Percentiles rank a stretch among this genome's conserved stretches.
Evolutionary conservation across 2,797 vertebrate genomes (phyloP).

Genomic region (Ctenopoma kingsleyae): DNA sequence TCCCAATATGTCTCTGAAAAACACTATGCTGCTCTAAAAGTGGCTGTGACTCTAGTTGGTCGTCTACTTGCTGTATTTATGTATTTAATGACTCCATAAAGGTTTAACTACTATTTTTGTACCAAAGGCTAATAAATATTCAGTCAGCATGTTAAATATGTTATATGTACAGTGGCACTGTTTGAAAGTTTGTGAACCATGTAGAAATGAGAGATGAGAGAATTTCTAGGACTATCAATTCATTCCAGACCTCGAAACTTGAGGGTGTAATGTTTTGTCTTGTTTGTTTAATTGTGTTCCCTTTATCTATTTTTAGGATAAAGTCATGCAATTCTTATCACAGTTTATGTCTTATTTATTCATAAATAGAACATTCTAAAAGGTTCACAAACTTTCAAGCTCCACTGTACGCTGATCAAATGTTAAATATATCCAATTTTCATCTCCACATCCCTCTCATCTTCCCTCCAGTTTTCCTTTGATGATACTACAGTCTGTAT

Average conservation of each 20-base stretch:
- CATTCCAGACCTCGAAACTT: too few relatives aligned
- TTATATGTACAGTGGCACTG: neutral
- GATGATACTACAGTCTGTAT: slow-evolving; percentile 42
- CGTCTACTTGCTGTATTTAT: slow-evolving; percentile 26
- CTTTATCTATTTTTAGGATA: too few relatives aligned
- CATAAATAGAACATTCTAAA: too few relatives aligned
- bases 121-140: slow-evolving; percentile 23
- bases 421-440: slow-evolving; percentile 29
- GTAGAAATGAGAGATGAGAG: too few relatives aligned
- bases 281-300: too few relatives aligned
- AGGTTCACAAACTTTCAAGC: too few relatives aligned
- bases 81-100: slow-evolving; percentile 21
- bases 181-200: too few relatives aligned
- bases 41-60: slow-evolving; percentile 13
- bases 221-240: too few relatives aligned
- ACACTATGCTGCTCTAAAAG: slow-evolving; percentile 16
- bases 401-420: slow-evolving; percentile 23
- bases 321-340: too few relatives aligned
- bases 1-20: slow-evolving; percentile 32
- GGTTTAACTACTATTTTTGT: slow-evolving; percentile 16
- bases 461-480: slow-evolving; percentile 24
- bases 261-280: too few relatives aligned
- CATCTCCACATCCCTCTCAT: slow-evolving; percentile 12
- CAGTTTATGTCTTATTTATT: too few relatives aligned
- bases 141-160: slow-evolving; percentile 22